A percentile compares a stretch with the other conserved stretches of the same genome.
phyloP scores from a whole-genome alignment of 2,888 invertebrate species.

The Andricus quercusramuli region DNA sequence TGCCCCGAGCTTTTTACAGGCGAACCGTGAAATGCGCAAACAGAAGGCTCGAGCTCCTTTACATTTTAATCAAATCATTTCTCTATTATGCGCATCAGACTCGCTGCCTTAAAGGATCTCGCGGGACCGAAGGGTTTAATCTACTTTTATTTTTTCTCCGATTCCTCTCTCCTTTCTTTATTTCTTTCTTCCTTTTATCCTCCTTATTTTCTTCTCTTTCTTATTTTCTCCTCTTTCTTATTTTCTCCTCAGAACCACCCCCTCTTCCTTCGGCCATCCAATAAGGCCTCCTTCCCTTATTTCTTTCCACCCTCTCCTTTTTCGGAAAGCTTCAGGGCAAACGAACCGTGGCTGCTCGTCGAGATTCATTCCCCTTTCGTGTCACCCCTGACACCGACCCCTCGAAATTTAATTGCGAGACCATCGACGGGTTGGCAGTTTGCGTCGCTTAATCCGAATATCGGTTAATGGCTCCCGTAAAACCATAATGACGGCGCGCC shows the following conservation, averaged over 20 bases:
- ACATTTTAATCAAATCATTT: slow-evolving; percentile 79
- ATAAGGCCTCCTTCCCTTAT: slow-evolving; percentile 18
- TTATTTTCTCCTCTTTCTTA: slow-evolving; percentile 23
- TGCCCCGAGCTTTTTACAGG: slow-evolving; percentile 75
- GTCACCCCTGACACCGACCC: slow-evolving; percentile 14
- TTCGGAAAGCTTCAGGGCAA: slow-evolving; percentile 19
- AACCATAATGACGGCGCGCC: slow-evolving; percentile 29
- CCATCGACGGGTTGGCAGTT: slow-evolving; percentile 38
- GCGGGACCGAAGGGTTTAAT: slow-evolving; percentile 74
- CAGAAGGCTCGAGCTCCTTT: slow-evolving; percentile 76
- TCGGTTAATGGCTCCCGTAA: slow-evolving; percentile 29
- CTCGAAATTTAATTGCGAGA: slow-evolving; percentile 35
- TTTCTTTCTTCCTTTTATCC: slow-evolving; percentile 11
- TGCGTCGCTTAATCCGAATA: slow-evolving; percentile 20
- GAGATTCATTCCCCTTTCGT: slow-evolving; percentile 34
- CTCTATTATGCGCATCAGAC: slow-evolving; percentile 74
- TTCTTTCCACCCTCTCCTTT: slow-evolving; percentile 31
- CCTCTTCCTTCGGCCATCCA: slow-evolving; percentile 4
- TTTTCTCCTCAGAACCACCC: slow-evolving; percentile 23
- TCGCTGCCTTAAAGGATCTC: slow-evolving; percentile 66
- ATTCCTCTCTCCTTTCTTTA: slow-evolving; percentile 40
- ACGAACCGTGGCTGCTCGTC: slow-evolving; percentile 28
- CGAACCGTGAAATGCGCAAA: slow-evolving; percentile 79
- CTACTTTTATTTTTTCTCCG: slow-evolving; percentile 52
- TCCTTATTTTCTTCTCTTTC: slow-evolving; percentile 35